phyloP scores from a whole-genome alignment of 2,888 invertebrate genomes.

The Trichopria drosophilae region DNA sequence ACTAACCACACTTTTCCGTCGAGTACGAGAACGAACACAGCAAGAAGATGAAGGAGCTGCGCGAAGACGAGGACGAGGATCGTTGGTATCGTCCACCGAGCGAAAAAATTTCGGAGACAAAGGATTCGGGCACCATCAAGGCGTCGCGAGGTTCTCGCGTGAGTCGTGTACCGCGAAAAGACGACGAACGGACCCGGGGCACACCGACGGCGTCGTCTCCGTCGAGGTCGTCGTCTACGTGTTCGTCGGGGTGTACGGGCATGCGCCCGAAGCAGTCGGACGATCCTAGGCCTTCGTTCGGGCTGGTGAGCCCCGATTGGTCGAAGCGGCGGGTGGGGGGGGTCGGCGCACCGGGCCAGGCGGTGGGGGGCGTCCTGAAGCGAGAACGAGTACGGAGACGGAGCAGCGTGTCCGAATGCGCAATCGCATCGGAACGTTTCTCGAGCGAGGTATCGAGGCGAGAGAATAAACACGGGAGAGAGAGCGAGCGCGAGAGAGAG shows the following conservation, averaged over 20 bases:
- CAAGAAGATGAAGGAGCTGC: no score
- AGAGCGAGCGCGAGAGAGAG: constrained; percentile 39
- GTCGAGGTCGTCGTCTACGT: no score
- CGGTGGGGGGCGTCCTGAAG: constrained; percentile 44
- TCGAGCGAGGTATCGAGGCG: constrained; percentile 45
- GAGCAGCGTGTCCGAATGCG: constrained; percentile 52
- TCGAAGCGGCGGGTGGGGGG: constrained; percentile 22
- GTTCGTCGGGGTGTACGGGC: no score
- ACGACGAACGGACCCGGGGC: constrained; percentile 23
- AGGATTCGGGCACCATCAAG: no score
- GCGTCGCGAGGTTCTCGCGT: no score
- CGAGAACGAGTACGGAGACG: constrained; percentile 44
- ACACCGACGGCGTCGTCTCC: not conserved
- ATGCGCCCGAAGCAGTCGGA: no score
- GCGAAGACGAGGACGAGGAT: no score
- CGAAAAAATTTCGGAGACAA: no score
- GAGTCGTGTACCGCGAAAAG: constrained; percentile 27
- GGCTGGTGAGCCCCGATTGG: constrained; percentile 41
- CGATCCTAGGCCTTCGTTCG: constrained; percentile 37
- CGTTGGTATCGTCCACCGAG: no score
- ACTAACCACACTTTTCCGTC: no score
- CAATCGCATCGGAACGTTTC: constrained; percentile 55
- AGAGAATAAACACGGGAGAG: constrained; percentile 31
- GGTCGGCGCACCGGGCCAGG: no score
- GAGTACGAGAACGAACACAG: no score